Evolutionary conservation across 2,113 vertebrate genomes (phyloP), one percentile per base, ranked within the genome.

Genomic region (Gallinago jamesoni): DNA sequence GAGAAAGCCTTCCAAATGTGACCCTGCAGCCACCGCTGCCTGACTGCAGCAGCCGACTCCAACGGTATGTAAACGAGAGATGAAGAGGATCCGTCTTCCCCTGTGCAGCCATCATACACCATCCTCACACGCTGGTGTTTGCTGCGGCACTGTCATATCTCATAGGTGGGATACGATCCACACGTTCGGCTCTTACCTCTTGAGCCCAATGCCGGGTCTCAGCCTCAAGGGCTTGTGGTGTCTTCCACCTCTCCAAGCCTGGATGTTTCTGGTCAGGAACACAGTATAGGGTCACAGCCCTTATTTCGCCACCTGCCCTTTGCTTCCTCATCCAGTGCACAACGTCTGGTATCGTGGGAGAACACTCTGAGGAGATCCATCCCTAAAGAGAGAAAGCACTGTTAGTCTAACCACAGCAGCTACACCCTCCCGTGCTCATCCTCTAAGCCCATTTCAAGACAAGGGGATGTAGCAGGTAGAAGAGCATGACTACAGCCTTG

Each of bases 111-210:
- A 30, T 9, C 77, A n/a, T 10, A 4, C 35, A 9, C 23, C 84
- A 76, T 3, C 72, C 74, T 67, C 77, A 39, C 45, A 47, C 1
- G 0, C 56, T 0, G 0, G 24, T 17, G 21, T 5, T 35, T 60
- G 76, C 64, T 27, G 18, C 0, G 1, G 37, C n/a, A 31, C 37
- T 4, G 2, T 2, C 47, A 10, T 0, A 0, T 50, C 72, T 66
- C 47, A 13, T 10, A 56, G 77, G 35, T 68, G 33, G 39, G 57
- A 33, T 2, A 24, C 48, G 48, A 24, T 4, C 30, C 74, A n/a
- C n/a, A 22, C 3, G 0, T 47, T 37, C 1, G 5, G 12, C 53
- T 73, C 39, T 30, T 8, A 66, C 39, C 57, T 79, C 53, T 60
- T 1, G 0, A 35, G 57, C 20, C 27, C 18, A 10, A 24, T 30